These are phyloP conservation scores for Isichthys henryi DNA, from an alignment of 2,113 vertebrate species.

Conservation along the genomic window DNA sequence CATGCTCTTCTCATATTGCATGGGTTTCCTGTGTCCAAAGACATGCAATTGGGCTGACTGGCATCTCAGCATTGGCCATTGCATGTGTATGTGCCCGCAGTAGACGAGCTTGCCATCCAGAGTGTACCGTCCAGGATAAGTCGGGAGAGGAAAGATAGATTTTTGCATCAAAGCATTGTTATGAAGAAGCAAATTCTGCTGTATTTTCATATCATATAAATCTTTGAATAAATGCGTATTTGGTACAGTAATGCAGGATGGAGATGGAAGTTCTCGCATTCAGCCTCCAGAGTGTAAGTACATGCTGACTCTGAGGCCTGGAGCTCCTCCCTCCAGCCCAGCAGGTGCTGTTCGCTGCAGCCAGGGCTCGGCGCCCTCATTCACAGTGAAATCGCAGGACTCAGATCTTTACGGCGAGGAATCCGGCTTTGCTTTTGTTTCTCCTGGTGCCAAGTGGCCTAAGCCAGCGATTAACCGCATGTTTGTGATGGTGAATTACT, in stretches of 20 bases:
- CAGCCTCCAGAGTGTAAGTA: not conserved
- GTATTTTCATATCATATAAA: not conserved
- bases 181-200: not conserved
- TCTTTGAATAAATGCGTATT: not conserved
- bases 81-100: not conserved
- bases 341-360: not conserved
- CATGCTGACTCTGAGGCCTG: not conserved
- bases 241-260: not conserved
- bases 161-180: not conserved
- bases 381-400: constrained; percentile 14
- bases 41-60: not conserved
- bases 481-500: not conserved
- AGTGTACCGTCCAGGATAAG: not conserved
- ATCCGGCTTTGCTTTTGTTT: not conserved
- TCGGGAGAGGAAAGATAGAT: not conserved
- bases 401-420: constrained; percentile 18
- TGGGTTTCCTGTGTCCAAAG: too few relatives aligned
- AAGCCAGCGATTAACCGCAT: constrained; percentile 11
- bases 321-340: not conserved
- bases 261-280: not conserved
- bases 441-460: constrained; percentile 16
- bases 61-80: not conserved
- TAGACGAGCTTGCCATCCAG: not conserved
- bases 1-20: too few relatives aligned
- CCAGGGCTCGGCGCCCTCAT: constrained; percentile 1